Base-by-base conservation (phyloP, 2,113 vertebrate species). In the Acrocephalus arundinaceus region DNA sequence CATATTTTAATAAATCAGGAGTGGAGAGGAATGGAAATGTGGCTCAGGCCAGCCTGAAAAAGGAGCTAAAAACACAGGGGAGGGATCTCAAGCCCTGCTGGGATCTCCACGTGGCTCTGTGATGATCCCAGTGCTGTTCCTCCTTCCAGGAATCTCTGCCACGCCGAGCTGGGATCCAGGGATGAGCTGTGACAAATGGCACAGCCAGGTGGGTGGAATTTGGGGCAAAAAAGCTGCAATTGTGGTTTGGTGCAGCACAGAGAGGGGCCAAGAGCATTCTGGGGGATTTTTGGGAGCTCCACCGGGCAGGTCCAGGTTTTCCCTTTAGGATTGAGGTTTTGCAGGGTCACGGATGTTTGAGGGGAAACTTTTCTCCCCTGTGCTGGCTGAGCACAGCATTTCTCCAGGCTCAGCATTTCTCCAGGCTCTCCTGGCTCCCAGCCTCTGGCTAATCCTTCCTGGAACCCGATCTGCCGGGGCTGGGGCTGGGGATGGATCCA, bases 151-250 rank as follows among this genome's bases (percentile, higher is more conserved):
- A 13, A 2, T 0, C 13, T 46, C 37, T 58, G 93, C 61, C 65
- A 13, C 0, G 51, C 41, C 5, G 72, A 13, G 57, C 51, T 0
- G 22, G 39, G 22, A 43, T 27, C 11, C 55, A 2, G 49, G 81
- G 68, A 70, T 20, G 1, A 28, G 82, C 82, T 45, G 91, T 0
- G 65, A 57, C 0, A 23, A 20, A 15, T 0, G 41, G 84, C 71
- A 37, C 1, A 3, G 71, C 4, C 1, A 16, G 31, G 20, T 0
- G 6, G 31, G 33, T 2, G 73, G 68, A 33, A 63, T 33, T 1
- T 10, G 27, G 43, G 52, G 37, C 63, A 19, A 1, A 31, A 51
- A 17, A 17, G 17, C 59, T 51, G 27, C 41, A 5, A 0, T 5
- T 58, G 11, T 6, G 41, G 11, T 41, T 22, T 30, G 19, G 58